These are phyloP conservation scores for Ctenosaura bakeri DNA, from an alignment of 2,797 vertebrate species.

Conservation along the genomic window DNA sequence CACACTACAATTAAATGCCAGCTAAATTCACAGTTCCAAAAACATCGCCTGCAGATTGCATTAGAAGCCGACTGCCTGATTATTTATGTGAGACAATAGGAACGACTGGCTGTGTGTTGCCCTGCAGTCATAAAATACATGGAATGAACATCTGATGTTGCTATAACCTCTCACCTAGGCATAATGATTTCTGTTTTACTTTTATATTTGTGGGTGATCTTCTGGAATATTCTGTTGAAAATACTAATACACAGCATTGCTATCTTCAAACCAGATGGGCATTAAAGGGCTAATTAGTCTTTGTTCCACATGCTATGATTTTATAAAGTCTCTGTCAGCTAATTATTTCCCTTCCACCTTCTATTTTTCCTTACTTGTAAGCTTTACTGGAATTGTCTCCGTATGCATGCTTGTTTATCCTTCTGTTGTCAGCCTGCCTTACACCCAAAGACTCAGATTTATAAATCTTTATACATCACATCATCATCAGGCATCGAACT, in stretches of 20 bases:
- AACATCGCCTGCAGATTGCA: slow-evolving; percentile 14
- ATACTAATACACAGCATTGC: slow-evolving; percentile 42
- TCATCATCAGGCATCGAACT: neutral
- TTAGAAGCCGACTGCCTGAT: neutral
- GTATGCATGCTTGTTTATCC: slow-evolving; percentile 55
- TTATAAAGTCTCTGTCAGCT: slow-evolving; percentile 61
- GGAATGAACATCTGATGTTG: slow-evolving; percentile 55
- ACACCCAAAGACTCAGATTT: neutral
- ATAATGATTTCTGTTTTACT: slow-evolving; percentile 59
- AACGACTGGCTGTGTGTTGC: slow-evolving; percentile 12
- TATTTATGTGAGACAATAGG: slow-evolving; percentile 22
- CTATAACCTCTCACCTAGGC: slow-evolving; percentile 48
- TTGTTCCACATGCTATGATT: slow-evolving; percentile 61
- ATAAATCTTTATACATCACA: neutral
- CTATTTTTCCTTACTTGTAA: slow-evolving; percentile 63
- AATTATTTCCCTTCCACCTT: slow-evolving; percentile 69
- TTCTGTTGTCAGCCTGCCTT: neutral
- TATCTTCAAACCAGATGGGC: slow-evolving; percentile 61
- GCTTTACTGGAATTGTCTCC: slow-evolving; percentile 58
- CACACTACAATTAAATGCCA: neutral
- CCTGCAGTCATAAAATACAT: slow-evolving; percentile 50
- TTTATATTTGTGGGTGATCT: slow-evolving; percentile 64
- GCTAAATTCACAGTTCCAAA: slow-evolving; percentile 23
- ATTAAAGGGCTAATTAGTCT: slow-evolving; percentile 65
- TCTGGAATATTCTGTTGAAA: slow-evolving; percentile 60